These are phyloP conservation scores for Solen grandis DNA, from an alignment of 1,140 invertebrate species.

Conservation along the genomic window DNA sequence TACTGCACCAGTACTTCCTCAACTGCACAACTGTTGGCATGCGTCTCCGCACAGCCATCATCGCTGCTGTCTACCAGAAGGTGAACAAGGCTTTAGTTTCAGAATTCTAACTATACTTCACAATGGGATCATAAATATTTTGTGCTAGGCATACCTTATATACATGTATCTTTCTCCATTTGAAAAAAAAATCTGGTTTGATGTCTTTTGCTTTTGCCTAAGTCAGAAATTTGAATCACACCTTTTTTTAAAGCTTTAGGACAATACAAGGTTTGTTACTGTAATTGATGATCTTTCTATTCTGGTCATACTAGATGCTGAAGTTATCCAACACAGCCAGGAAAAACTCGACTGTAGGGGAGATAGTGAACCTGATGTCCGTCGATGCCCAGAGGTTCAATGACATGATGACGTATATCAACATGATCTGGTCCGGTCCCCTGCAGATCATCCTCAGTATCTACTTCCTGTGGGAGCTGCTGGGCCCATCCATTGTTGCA, in stretches of 20 bases:
- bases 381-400: slow-evolving; percentile 83
- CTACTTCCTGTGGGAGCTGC: slow-evolving; percentile 93
- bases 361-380: slow-evolving; percentile 85
- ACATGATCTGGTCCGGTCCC: slow-evolving; percentile 98
- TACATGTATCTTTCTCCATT: no score
- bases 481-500: slow-evolving; percentile 81
- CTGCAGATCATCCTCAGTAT: slow-evolving; percentile 93
- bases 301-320: no score
- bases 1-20: slow-evolving; percentile 84
- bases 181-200: no score
- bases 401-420: slow-evolving; percentile 87
- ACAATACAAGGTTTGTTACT: no score
- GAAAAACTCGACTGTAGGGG: slow-evolving; percentile 83
- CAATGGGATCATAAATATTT: no score
- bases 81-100: no score
- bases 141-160: no score
- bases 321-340: slow-evolving; percentile 75
- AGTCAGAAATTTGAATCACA: no score
- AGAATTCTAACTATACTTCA: no score
- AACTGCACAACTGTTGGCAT: slow-evolving; percentile 88
- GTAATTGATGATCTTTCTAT: no score
- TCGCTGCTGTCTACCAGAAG: slow-evolving; percentile 96
- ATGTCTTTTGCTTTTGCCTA: no score
- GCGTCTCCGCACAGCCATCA: slow-evolving; percentile 93
- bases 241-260: no score